These are phyloP conservation scores for Stichodactyla helianthus DNA, from an alignment of 64 coral and sea anemone species.

Conservation along the genomic window DNA sequence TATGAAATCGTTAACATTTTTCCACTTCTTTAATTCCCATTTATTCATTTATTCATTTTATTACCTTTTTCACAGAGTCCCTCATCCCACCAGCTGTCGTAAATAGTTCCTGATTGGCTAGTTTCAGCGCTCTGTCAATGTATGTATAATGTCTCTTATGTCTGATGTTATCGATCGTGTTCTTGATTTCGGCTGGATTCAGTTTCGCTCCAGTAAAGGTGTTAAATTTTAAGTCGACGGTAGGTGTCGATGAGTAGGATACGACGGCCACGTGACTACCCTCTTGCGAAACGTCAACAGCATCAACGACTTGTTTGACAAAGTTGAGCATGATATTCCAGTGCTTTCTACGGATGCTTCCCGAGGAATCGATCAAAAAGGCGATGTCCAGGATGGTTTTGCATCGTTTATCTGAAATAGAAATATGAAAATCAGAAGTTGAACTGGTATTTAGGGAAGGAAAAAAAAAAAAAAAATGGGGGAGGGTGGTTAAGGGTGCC, in stretches of 20 bases:
- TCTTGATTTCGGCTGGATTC: not conserved
- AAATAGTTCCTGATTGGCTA: conserved; percentile 42
- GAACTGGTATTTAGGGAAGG: too few species aligned
- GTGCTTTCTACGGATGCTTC: conserved; percentile 36
- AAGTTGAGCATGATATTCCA: conserved; percentile 26
- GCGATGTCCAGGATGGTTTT: conserved; percentile 30
- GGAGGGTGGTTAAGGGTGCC: too few species aligned
- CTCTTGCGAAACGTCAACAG: conserved; percentile 18
- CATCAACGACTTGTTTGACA: conserved; percentile 25
- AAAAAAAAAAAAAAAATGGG: too few species aligned
- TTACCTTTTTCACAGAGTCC: conserved; percentile 41
- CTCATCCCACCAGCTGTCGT: conserved; percentile 41
- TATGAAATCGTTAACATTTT: too few species aligned
- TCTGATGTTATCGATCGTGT: conserved; percentile 10
- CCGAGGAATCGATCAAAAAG: conserved; percentile 48
- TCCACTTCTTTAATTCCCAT: too few species aligned
- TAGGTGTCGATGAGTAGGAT: conserved; percentile 27
- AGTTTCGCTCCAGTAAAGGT: not conserved
- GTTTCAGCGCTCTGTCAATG: conserved; percentile 42
- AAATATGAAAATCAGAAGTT: not conserved
- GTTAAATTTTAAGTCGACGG: conserved; percentile 31
- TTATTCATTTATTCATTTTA: not conserved
- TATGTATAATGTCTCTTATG: conserved; percentile 38
- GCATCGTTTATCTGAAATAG: conserved; percentile 21
- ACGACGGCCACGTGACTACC: conserved; percentile 37